These are phyloP conservation scores for Narcine bancroftii DNA, from an alignment of 2,113 vertebrate genomes.

Conservation along the genomic window DNA sequence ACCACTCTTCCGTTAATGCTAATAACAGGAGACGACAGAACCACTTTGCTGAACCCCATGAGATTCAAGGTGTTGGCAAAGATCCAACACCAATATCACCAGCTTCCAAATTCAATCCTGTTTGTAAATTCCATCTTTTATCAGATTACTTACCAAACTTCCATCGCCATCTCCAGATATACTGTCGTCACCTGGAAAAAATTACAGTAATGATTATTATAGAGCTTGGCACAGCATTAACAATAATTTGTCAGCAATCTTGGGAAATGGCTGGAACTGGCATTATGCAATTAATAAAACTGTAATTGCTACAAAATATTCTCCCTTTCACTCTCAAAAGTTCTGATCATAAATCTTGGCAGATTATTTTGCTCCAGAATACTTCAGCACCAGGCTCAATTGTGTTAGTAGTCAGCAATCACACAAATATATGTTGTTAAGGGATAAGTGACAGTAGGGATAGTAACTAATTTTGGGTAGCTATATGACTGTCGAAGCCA, in stretches of 20 bases:
- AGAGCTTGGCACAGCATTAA: not conserved
- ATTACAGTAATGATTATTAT: slow-evolving; percentile 3
- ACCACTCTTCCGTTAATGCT: not conserved
- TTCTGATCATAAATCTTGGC: not conserved
- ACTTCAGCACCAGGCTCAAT: not conserved
- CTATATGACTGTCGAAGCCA: not conserved
- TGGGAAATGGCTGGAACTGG: not conserved
- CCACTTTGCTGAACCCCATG: too few species aligned
- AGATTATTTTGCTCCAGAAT: not conserved
- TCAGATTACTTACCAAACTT: slow-evolving; percentile 77
- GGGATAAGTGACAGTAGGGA: not conserved
- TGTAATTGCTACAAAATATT: not conserved
- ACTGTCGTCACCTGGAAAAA: slow-evolving; percentile 77
- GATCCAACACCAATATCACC: not conserved
- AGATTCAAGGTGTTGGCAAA: too few species aligned
- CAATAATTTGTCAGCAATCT: not conserved
- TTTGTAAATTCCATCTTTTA: not conserved
- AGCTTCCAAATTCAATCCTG: not conserved
- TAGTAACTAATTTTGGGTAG: not conserved
- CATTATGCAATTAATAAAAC: not conserved
- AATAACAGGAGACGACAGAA: not conserved
- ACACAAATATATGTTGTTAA: not conserved
- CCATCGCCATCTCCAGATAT: slow-evolving; percentile 74
- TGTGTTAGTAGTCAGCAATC: not conserved
- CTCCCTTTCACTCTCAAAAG: not conserved